phyloP scores from a whole-genome alignment of 2,888 invertebrate species.

The Troides helena region DNA sequence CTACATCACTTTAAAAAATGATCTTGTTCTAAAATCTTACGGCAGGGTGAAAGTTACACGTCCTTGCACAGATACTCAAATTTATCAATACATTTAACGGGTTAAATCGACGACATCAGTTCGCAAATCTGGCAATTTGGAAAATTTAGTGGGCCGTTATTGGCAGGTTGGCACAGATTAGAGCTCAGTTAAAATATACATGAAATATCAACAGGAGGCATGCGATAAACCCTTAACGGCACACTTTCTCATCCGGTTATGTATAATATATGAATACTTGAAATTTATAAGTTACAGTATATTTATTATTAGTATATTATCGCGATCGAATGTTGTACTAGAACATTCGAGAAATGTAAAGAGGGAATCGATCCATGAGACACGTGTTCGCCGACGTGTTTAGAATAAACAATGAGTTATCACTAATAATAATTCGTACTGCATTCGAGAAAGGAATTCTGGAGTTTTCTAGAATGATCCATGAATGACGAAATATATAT shows the following conservation, averaged over 20 bases:
- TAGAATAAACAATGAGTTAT: no score
- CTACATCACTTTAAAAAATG: not conserved
- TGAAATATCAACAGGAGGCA: conserved; percentile 15
- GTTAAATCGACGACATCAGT: conserved; percentile 11
- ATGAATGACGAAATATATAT: no score
- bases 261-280: conserved; percentile 1
- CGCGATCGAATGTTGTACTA: no score
- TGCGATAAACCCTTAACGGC: conserved; percentile 18
- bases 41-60: no score
- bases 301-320: no score
- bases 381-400: no score
- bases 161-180: conserved; percentile 10
- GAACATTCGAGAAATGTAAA: no score
- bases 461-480: no score
- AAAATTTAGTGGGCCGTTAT: conserved; percentile 24
- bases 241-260: not conserved
- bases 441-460: no score
- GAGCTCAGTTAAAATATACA: conserved; percentile 12
- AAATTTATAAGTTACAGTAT: not conserved
- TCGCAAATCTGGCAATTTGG: conserved; percentile 22
- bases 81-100: conserved; percentile 7
- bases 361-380: no score
- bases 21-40: not conserved
- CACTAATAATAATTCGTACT: no score
- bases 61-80: conserved; percentile 1